These are phyloP conservation scores for Nothura maculosa DNA, from an alignment of 2,797 vertebrate species.

Conservation along the genomic window DNA sequence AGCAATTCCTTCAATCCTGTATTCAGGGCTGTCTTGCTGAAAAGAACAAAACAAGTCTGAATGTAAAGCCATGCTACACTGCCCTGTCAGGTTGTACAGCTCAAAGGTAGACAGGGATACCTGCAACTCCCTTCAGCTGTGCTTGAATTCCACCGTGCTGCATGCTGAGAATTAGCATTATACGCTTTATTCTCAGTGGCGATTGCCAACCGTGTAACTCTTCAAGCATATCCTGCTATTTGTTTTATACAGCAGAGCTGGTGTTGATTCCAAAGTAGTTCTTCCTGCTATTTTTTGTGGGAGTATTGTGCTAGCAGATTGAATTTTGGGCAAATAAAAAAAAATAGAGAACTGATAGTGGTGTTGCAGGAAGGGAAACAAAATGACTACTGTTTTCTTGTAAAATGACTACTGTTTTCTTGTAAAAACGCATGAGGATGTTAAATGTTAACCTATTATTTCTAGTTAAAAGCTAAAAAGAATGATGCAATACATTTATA, in stretches of 20 bases:
- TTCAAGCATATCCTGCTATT: slow-evolving; percentile 34
- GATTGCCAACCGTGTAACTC: slow-evolving; percentile 1
- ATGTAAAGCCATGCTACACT: slow-evolving; percentile 21
- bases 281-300: slow-evolving; percentile 15
- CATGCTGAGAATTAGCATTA: slow-evolving; percentile 33
- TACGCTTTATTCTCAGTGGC: slow-evolving; percentile 32
- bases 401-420: not conserved
- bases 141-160: slow-evolving; percentile 40
- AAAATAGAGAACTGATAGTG: not conserved
- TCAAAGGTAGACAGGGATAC: slow-evolving; percentile 45
- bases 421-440: not conserved
- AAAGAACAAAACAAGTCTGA: slow-evolving; percentile 45
- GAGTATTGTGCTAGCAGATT: not conserved
- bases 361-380: not conserved
- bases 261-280: slow-evolving; percentile 1
- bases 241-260: slow-evolving; percentile 18
- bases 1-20: not conserved
- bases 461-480: not conserved
- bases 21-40: slow-evolving; percentile 29
- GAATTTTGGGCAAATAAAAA: not conserved
- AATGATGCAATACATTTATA: not conserved
- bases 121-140: slow-evolving; percentile 49
- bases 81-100: slow-evolving; percentile 32
- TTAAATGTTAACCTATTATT: not conserved
- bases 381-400: not conserved